Evolutionary conservation across 1,140 invertebrate species (phyloP).

Genomic region (Magallana gigas): DNA sequence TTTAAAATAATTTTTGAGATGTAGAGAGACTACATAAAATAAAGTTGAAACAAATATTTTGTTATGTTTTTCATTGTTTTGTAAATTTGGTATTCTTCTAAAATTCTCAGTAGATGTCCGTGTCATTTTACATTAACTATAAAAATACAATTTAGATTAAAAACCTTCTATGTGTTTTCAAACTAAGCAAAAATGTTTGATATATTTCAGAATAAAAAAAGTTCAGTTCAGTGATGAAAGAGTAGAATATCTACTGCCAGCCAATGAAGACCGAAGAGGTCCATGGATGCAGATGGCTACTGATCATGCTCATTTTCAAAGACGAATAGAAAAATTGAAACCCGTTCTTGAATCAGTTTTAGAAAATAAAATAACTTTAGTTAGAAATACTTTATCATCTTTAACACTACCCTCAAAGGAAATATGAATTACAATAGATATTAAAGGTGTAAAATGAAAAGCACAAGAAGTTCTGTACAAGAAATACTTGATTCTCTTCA

Average conservation of each 20-base stretch:
- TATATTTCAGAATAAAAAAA: neutral
- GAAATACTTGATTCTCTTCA: too few relatives aligned
- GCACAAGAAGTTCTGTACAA: too few relatives aligned
- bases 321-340: too few relatives aligned
- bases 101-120: neutral
- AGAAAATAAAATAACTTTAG: too few relatives aligned
- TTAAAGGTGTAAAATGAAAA: too few relatives aligned
- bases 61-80: conserved; percentile 15
- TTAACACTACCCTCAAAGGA: too few relatives aligned
- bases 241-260: neutral
- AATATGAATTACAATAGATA: too few relatives aligned
- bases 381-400: too few relatives aligned
- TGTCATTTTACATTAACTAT: conserved; percentile 7
- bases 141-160: conserved; percentile 10
- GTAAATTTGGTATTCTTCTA: neutral
- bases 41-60: conserved; percentile 24
- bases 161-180: conserved; percentile 2
- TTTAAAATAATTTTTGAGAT: conserved; percentile 11
- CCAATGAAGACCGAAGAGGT: conserved; percentile 14
- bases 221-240: neutral
- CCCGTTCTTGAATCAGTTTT: too few relatives aligned
- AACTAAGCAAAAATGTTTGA: neutral
- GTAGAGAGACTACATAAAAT: conserved; percentile 6
- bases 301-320: too few relatives aligned
- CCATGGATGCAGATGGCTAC: conserved; percentile 10